Conservation (phyloP, 2,113 vertebrate genomes). For the Apteryx mantelli region DNA sequence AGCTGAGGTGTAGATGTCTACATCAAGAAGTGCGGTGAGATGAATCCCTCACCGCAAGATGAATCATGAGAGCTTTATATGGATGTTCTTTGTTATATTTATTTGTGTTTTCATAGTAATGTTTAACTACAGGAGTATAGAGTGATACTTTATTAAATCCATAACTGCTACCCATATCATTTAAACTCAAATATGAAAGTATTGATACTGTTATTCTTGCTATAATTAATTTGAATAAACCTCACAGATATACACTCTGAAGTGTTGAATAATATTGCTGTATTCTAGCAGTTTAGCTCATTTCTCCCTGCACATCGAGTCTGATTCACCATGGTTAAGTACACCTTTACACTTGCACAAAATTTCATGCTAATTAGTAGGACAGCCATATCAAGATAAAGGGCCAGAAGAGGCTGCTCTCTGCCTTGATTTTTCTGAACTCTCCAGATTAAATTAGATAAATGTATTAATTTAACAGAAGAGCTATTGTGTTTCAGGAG, state of each 20-base stretch:
- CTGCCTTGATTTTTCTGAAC: not conserved
- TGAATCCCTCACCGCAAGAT: not conserved
- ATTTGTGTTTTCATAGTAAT: not conserved
- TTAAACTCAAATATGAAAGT: not conserved
- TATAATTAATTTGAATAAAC: not conserved
- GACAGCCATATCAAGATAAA: not conserved
- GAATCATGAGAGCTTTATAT: not conserved
- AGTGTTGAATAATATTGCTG: not conserved
- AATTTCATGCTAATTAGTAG: not conserved
- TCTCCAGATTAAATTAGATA: not conserved
- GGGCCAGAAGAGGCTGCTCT: not conserved
- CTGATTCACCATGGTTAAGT: not conserved
- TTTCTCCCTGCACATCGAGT: not conserved
- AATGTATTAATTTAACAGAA: not conserved
- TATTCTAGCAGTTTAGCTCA: not conserved
- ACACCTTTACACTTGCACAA: not conserved
- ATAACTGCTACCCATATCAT: not conserved
- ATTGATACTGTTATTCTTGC: not conserved
- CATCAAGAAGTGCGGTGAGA: not conserved
- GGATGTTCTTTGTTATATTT: not conserved
- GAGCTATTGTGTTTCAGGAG: not conserved
- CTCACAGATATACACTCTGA: not conserved
- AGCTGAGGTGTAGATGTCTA: not conserved
- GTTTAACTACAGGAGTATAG: not conserved
- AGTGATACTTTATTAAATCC: not conserved